Conservation (phyloP, 2,888 invertebrate species). For the Ectemnius cavifrons region DNA sequence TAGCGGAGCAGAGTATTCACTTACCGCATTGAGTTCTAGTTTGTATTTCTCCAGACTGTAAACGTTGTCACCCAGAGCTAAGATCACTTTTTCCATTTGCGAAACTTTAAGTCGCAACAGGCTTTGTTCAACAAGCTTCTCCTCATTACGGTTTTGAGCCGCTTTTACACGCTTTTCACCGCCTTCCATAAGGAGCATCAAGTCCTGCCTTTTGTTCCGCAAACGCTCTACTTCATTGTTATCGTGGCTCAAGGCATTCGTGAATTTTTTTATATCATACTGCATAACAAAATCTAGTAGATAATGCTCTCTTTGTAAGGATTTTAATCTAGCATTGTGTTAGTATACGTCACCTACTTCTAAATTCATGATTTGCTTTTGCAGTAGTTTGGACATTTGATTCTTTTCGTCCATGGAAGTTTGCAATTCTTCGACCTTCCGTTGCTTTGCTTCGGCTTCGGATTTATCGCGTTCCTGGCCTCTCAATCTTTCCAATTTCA, state of each 20-base stretch:
- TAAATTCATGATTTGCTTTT: conserved; percentile 80
- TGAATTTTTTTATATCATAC: conserved; percentile 80
- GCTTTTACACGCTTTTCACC: conserved; percentile 80
- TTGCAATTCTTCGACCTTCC: conserved; percentile 78
- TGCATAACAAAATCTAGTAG: conserved; percentile 36
- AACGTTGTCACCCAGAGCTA: conserved; percentile 82
- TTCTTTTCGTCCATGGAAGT: conserved; percentile 75
- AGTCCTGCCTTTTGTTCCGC: conserved; percentile 80
- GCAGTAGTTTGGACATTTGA: conserved; percentile 77
- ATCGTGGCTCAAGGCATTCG: conserved; percentile 78
- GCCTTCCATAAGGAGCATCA: conserved; percentile 80
- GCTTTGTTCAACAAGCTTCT: conserved; percentile 83
- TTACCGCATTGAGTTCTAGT: conserved; percentile 85
- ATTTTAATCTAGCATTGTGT: not conserved
- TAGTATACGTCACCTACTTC: conserved; percentile 72
- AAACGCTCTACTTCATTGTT: conserved; percentile 76
- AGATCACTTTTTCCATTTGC: conserved; percentile 83
- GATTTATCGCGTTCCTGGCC: conserved; percentile 68
- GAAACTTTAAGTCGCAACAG: conserved; percentile 84
- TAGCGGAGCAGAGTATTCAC: conserved; percentile 47
- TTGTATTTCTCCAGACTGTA: conserved; percentile 85
- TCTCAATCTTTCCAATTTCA: conserved; percentile 64
- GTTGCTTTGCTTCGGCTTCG: conserved; percentile 76
- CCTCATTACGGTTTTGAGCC: conserved; percentile 79
- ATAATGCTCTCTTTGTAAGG: not conserved